Evolutionary conservation across 2,888 invertebrate species (phyloP).

Genomic region (Abscondita cerata): DNA sequence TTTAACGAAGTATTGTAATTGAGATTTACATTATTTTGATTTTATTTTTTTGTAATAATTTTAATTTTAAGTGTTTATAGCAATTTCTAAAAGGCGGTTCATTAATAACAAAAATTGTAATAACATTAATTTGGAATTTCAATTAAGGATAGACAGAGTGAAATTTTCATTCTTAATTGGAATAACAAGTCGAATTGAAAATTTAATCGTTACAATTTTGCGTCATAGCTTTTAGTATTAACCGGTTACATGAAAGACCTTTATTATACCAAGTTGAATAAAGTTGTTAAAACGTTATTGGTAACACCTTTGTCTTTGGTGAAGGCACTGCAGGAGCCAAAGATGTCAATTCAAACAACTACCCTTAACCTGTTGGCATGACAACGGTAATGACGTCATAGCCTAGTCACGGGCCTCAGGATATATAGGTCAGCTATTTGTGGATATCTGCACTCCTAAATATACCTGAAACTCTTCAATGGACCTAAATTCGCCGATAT

Average conservation of each 20-base stretch:
- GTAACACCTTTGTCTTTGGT: slow-evolving; percentile 28
- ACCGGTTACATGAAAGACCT: slow-evolving; percentile 10
- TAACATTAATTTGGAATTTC: too few relatives aligned
- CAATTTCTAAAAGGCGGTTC: too few relatives aligned
- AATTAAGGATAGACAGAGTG: too few relatives aligned
- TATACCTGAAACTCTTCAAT: slow-evolving; percentile 47
- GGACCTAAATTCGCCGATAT: slow-evolving; percentile 37
- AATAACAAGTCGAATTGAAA: too few relatives aligned
- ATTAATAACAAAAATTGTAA: too few relatives aligned
- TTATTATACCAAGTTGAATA: slow-evolving; percentile 14
- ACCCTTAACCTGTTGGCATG: slow-evolving; percentile 54
- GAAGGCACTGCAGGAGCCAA: slow-evolving; percentile 36
- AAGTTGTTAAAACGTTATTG: slow-evolving; percentile 29
- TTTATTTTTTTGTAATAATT: too few relatives aligned
- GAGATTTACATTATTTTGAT: too few relatives aligned
- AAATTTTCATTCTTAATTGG: too few relatives aligned
- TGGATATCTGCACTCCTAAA: slow-evolving; percentile 46
- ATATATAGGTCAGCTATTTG: slow-evolving; percentile 55
- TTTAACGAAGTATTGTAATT: too few relatives aligned
- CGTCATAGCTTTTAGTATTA: slow-evolving; percentile 13
- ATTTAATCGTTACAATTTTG: slow-evolving; percentile 5
- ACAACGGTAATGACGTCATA: slow-evolving; percentile 56
- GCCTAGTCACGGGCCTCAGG: slow-evolving; percentile 50
- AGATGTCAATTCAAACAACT: slow-evolving; percentile 52
- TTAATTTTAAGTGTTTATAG: too few relatives aligned